phyloP scores from a whole-genome alignment of 2,797 vertebrate species.

The Iguana delicatissima region DNA sequence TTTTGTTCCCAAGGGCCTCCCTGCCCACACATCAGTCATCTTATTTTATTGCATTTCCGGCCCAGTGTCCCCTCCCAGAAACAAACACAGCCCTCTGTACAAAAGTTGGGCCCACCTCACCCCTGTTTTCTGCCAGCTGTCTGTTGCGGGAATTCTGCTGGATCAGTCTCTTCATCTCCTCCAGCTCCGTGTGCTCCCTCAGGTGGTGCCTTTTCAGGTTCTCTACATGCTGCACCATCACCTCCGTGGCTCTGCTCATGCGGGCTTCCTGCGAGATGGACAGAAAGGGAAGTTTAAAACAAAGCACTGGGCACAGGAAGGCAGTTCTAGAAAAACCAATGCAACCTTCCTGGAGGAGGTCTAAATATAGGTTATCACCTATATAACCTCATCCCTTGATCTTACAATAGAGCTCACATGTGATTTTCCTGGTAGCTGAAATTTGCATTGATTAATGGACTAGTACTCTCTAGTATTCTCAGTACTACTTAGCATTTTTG shows the following conservation, averaged over 20 bases:
- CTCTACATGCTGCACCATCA: constrained; percentile 90
- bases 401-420: neutral
- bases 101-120: constrained; percentile 52
- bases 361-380: neutral
- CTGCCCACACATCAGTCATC: neutral
- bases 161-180: constrained; percentile 83
- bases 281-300: neutral
- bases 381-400: neutral
- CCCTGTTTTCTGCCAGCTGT: constrained; percentile 71
- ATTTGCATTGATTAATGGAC: neutral
- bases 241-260: constrained; percentile 84
- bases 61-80: neutral
- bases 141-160: constrained; percentile 79
- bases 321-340: neutral
- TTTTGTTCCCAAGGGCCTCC: neutral
- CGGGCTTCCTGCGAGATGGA: constrained; percentile 82
- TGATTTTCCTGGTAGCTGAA: neutral
- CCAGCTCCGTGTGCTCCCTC: constrained; percentile 81
- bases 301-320: neutral
- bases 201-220: constrained; percentile 82
- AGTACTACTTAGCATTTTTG: neutral
- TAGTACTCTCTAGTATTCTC: neutral
- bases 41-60: neutral
- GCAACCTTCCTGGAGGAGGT: neutral
- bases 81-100: neutral